These are phyloP conservation scores for Drosophila parthenogenetica DNA, from an alignment of 2,888 invertebrate species.

Conservation along the genomic window DNA sequence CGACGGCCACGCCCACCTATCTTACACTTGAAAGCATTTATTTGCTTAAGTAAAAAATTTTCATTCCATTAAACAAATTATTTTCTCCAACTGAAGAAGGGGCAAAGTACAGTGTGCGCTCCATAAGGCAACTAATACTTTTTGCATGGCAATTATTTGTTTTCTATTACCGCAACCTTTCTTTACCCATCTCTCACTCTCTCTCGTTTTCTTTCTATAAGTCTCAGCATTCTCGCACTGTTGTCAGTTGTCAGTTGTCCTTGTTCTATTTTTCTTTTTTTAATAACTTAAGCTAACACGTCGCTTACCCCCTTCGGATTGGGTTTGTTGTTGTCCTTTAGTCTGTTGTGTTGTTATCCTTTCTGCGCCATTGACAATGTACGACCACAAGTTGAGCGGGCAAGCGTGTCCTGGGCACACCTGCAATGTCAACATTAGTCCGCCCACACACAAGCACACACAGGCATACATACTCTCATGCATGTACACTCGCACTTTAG, in stretches of 20 bases:
- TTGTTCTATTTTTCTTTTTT: constrained; percentile 50
- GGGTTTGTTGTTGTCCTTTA: constrained; percentile 21
- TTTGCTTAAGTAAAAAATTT: constrained; percentile 80
- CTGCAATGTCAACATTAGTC: constrained; percentile 79
- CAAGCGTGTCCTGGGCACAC: constrained; percentile 64
- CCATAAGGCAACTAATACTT: constrained; percentile 68
- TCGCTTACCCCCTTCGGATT: constrained; percentile 44
- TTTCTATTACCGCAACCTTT: constrained; percentile 57
- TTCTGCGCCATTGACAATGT: constrained; percentile 78
- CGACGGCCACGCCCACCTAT: constrained; percentile 48
- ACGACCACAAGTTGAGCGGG: constrained; percentile 47
- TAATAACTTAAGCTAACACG: constrained; percentile 80
- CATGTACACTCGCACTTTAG: constrained; percentile 5
- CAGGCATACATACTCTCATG: constrained; percentile 28
- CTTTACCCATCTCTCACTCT: background rate
- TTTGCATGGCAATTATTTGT: constrained; percentile 82
- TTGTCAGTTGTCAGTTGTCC: constrained; percentile 6
- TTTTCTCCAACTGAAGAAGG: constrained; percentile 60
- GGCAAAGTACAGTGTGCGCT: constrained; percentile 24
- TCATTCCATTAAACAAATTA: constrained; percentile 82
- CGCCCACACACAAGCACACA: constrained; percentile 51
- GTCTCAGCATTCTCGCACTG: background rate
- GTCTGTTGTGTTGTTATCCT: constrained; percentile 69
- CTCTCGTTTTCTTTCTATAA: background rate
- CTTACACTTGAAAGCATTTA: constrained; percentile 67